These are phyloP conservation scores for Grapholita molesta DNA, from an alignment of 1,140 invertebrate species.

Conservation along the genomic window DNA sequence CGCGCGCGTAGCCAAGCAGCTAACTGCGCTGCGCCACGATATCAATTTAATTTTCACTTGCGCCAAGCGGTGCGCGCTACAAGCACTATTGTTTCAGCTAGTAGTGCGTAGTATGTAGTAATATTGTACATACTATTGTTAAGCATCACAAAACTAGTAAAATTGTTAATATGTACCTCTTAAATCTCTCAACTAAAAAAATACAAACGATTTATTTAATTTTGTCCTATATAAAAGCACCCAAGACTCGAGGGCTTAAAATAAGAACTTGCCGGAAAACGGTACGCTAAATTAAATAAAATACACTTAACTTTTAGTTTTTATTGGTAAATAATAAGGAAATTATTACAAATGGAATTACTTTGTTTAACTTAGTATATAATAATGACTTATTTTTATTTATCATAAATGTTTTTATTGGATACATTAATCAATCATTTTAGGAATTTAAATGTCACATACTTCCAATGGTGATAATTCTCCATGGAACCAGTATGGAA, in stretches of 20 bases:
- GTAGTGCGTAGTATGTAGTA: no score
- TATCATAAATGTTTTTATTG: conserved; percentile 3
- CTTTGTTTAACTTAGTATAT: conserved; percentile 3
- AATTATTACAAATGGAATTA: conserved; percentile 16
- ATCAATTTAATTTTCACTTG: not conserved
- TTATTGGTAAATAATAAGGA: conserved; percentile 15
- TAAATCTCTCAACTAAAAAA: no score
- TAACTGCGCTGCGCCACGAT: not conserved
- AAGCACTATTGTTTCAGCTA: not conserved
- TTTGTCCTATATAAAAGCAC: no score
- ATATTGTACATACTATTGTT: no score
- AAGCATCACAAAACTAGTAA: no score
- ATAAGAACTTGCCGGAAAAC: not conserved
- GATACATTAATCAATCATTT: not conserved
- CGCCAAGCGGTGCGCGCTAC: not conserved
- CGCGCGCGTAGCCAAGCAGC: not conserved
- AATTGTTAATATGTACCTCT: no score
- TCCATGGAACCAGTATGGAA: not conserved
- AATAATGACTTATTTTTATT: conserved; percentile 17
- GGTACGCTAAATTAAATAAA: not conserved
- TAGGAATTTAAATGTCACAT: conserved; percentile 1
- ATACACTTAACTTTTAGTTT: not conserved
- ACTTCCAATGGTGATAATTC: not conserved
- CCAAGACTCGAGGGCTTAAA: no score
- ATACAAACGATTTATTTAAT: no score